Base-by-base conservation (phyloP, 2,797 vertebrate species). In the Sebastes taczanowskii region DNA sequence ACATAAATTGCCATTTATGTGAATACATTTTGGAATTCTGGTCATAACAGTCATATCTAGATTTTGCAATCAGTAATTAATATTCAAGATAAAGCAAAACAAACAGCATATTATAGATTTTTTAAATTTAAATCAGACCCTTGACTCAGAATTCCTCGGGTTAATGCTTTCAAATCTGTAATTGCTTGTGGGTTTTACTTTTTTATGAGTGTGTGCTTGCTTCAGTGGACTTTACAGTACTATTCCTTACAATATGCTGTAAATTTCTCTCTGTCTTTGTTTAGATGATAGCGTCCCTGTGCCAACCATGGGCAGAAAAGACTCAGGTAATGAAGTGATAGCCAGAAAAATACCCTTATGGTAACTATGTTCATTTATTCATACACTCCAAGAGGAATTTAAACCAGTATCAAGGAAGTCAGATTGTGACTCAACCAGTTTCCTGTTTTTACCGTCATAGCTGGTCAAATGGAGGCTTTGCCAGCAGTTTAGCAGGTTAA, bases 221-320 rank as follows among this genome's bases (percentile, higher is more conserved):
- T 87, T 85, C 74, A 83, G 85, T 94, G 94, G 90, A 95, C 88
- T 94, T 95, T 95, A 95, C 94, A 94, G 94, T 95, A 94, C 72
- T 95, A 94, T 95, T 95, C 82, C 72, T 87, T 84, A 90, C 87
- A 94, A 96, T 96, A 94, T 96, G 92, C 95, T 96, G 94, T 96
- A 95, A 95, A 95, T 93, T 85, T 96, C 89, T 96, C 85, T 96
- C 76, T 96, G 93, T 98, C 95, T 96, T 90, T 96, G 97, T 99
- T 96, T 96, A 99, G 98, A 98, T 97, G 95, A 97, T 96, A 96
- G 95, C 94, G 95, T 96, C 95, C 95, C 96, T 94, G 92, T 97
- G 92, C 93, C 96, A 92, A 85, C 95, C 90, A 95, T 92, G 91
- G 97, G 96, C 91, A 99, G 98, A 94, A 99, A 99, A 94, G 97